A percentile compares a stretch with the other conserved stretches of the same genome.
phyloP scores from a whole-genome alignment of 2,888 invertebrate genomes.

The Achlya flavicornis region DNA sequence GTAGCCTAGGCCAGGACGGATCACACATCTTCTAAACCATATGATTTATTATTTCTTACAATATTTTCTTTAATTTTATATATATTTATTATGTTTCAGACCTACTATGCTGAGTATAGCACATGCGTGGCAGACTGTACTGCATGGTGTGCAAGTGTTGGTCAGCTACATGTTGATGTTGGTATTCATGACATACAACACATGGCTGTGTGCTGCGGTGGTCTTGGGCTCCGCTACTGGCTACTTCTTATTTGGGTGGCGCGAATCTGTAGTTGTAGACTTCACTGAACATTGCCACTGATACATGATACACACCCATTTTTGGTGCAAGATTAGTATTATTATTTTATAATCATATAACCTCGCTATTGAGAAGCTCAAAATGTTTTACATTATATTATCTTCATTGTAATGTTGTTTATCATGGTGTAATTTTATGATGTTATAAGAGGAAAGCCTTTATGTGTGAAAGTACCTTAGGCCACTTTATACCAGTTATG shows the following conservation, averaged over 20 bases:
- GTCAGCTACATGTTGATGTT: conserved; percentile 97
- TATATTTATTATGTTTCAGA: conserved; percentile 79
- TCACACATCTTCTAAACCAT: too few species aligned
- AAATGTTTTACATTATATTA: conserved; percentile 52
- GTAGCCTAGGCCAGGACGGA: too few species aligned
- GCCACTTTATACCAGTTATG: conserved; percentile 75
- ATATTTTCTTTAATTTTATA: neutral
- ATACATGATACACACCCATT: conserved; percentile 44
- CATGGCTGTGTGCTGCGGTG: conserved; percentile 95
- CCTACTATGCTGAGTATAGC: conserved; percentile 92
- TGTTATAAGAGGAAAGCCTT: conserved; percentile 71
- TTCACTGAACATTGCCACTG: conserved; percentile 98
- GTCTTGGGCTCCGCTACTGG: conserved; percentile 95
- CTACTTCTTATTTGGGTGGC: conserved; percentile 98
- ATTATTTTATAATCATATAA: conserved; percentile 55
- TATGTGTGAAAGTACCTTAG: conserved; percentile 56
- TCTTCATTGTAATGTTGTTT: conserved; percentile 25
- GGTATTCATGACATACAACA: conserved; percentile 98
- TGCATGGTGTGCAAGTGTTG: conserved; percentile 95
- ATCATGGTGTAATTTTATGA: conserved; percentile 67
- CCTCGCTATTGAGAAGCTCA: conserved; percentile 63
- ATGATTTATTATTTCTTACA: too few species aligned
- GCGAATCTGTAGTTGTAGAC: conserved; percentile 95
- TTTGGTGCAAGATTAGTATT: conserved; percentile 42
- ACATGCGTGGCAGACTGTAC: conserved; percentile 93